Evolutionary conservation across 1,140 invertebrate genomes (phyloP).

Genomic region (Heliconius himera): DNA sequence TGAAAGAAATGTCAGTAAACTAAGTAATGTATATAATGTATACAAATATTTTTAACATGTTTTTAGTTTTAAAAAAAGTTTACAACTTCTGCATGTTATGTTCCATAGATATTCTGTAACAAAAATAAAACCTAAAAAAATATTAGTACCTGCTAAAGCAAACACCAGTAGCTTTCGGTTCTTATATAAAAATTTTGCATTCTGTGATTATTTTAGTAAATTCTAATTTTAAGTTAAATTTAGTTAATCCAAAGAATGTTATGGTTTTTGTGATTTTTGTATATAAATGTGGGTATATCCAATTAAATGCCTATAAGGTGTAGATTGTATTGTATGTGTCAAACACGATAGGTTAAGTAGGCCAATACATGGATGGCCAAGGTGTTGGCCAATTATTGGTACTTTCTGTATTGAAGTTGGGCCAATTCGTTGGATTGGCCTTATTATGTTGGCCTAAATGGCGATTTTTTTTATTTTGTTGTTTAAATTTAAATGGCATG

Average conservation of each 20-base stretch:
- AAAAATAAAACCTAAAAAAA: background rate
- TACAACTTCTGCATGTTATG: background rate
- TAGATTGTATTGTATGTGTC: constrained; percentile 64
- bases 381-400: background rate
- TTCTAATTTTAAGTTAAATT: constrained; percentile 35
- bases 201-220: constrained; percentile 39
- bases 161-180: constrained; percentile 7
- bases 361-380: constrained; percentile 18
- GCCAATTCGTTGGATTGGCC: background rate
- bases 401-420: background rate
- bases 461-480: too few relatives aligned
- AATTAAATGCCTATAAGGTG: constrained; percentile 56
- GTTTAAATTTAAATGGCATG: background rate
- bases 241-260: constrained; percentile 48
- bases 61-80: background rate
- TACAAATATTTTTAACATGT: background rate
- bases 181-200: constrained; percentile 19
- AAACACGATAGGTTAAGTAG: constrained; percentile 56
- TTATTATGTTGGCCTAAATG: too few relatives aligned
- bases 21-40: too few relatives aligned
- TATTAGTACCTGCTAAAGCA: background rate
- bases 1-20: too few relatives aligned
- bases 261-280: constrained; percentile 45
- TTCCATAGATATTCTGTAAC: background rate
- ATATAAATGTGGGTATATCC: constrained; percentile 45